Evolutionary conservation across 1,140 invertebrate species (phyloP), one percentile per base, ranked within the genome.

Genomic region (Mya arenaria): DNA sequence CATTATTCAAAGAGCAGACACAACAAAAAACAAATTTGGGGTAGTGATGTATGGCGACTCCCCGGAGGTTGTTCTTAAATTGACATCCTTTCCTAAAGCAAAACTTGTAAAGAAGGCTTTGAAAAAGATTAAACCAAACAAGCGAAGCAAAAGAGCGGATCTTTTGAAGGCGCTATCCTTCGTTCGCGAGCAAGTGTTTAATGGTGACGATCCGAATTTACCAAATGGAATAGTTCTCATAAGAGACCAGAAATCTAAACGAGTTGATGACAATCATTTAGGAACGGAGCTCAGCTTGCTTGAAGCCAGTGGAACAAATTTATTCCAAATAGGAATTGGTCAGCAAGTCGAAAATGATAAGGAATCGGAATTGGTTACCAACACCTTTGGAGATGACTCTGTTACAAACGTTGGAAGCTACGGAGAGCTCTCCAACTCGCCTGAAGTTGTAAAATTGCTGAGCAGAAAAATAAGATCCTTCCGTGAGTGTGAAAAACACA

Each of bases 191-290:
- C 32, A 73, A 5, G 36, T 85, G 2, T 85, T 85, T 39, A 79
- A 48, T 23, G 74, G 80, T n/a, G 84, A 82, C 65, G 36, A 63
- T 25, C 23, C 34, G 17, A 41, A 65, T 17, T 69, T 56, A n/a
- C 84, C 84, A 37, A 83, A 85, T 30, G 81, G 48, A 73, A 56
- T 80, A 6, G 71, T 85, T 13, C 17, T 85, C 13, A 60, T 85
- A 19, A 72, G 72, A 30, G 80, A 85, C 39, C 62, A 73, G 32
- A 34, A 56, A 23, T 82, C 79, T n/a, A 73, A 28, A 30, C 60
- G 41, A 41, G n/a, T 34, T 23, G 48, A 62, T n/a, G 30, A 15
- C 30, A 41, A 73, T 17, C 28, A 36, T 28, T 25, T 82, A 10
- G 15, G 0, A 65, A 19, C 17, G 10, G 69, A 73, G 30, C 39